A percentile compares a stretch with the other conserved stretches of the same genome.
Conservation (phyloP, 2,797 vertebrate genomes). For the Tenualosa ilisha region DNA sequence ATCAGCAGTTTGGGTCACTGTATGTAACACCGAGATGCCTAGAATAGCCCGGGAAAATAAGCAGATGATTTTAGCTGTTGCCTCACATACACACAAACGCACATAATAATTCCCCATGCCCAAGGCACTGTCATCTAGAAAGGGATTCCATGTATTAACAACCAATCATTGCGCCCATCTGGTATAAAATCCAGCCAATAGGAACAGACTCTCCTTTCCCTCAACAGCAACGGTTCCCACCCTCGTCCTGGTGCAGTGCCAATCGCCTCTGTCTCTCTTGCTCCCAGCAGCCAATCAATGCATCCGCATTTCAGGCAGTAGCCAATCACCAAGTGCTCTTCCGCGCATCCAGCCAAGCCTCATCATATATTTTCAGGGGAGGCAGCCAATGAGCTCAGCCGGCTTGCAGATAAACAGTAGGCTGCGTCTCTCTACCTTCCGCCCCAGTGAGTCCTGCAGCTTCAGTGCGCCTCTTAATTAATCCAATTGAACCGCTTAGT, state of each 20-base stretch:
- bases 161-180: not conserved
- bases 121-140: not conserved
- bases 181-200: constrained; percentile 14
- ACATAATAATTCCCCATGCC: not conserved
- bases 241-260: not conserved
- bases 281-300: constrained; percentile 1
- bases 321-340: not conserved
- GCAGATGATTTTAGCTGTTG: constrained; percentile 5
- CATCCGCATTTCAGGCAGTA: not conserved
- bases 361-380: not conserved
- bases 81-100: not conserved
- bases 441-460: constrained; percentile 26
- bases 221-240: not conserved
- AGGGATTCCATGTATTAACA: not conserved
- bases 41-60: not conserved
- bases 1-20: not conserved
- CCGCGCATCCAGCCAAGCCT: not conserved
- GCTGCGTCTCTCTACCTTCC: constrained; percentile 32
- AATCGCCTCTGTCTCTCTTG: not conserved
- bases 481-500: constrained; percentile 77
- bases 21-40: not conserved
- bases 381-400: not conserved
- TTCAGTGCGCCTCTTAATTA: constrained; percentile 60
- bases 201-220: not conserved
- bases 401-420: constrained; percentile 10